phyloP scores from a whole-genome alignment of 2,888 invertebrate species.

The Apantesis nais region DNA sequence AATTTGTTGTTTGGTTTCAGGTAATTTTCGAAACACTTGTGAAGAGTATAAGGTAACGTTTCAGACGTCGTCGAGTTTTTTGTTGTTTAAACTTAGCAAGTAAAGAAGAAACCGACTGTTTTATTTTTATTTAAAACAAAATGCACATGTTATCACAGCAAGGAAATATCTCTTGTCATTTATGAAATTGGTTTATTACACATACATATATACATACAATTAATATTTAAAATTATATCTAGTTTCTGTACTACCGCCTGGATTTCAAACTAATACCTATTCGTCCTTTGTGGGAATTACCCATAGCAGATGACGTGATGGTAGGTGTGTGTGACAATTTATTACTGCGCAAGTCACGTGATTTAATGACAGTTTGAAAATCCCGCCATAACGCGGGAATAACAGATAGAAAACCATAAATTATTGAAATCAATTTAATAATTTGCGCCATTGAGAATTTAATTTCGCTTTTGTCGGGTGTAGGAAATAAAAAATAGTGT shows the following conservation, averaged over 20 bases:
- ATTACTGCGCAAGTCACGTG: neutral
- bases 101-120: too few species aligned
- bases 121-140: too few species aligned
- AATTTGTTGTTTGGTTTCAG: slow-evolving; percentile 14
- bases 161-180: neutral
- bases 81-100: too few species aligned
- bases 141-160: neutral
- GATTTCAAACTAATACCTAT: neutral
- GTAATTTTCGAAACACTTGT: slow-evolving; percentile 7
- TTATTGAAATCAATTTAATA: neutral
- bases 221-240: neutral
- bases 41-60: neutral
- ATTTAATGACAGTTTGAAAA: neutral
- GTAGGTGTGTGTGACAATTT: neutral
- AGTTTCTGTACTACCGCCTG: neutral
- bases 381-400: neutral
- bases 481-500: neutral
- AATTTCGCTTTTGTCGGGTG: neutral
- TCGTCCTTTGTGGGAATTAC: neutral
- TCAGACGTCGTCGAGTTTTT: neutral
- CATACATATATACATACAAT: neutral
- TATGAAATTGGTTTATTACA: neutral
- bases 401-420: neutral
- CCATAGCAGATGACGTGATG: neutral
- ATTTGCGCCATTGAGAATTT: neutral